These are phyloP conservation scores for Rhinolophus sinicus DNA, from an alignment of 2,113 vertebrate genomes.

Conservation along the genomic window DNA sequence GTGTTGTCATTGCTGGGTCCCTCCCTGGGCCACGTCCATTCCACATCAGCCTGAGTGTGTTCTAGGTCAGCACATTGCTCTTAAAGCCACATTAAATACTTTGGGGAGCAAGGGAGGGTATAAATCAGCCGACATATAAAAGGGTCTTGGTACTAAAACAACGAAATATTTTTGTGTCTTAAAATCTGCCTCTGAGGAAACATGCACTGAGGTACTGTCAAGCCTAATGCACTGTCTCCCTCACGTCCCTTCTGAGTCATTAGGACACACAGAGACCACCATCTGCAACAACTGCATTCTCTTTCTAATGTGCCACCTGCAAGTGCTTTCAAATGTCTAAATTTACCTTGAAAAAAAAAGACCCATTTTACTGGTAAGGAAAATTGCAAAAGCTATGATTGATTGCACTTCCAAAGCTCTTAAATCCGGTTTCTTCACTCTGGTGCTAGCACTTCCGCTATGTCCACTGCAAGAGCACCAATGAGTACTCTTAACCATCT, in stretches of 20 bases:
- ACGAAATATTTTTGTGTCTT: neutral
- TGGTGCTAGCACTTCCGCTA: neutral
- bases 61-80: neutral
- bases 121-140: neutral
- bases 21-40: neutral
- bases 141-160: neutral
- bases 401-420: neutral
- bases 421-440: neutral
- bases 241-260: neutral
- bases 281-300: neutral
- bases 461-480: neutral
- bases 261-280: neutral
- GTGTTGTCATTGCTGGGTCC: fast-evolving
- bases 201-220: neutral
- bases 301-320: neutral
- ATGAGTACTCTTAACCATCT: neutral
- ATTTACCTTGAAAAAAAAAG: neutral
- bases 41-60: neutral
- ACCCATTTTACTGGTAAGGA: conserved; percentile 18
- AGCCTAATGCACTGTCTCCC: neutral
- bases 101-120: neutral
- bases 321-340: neutral
- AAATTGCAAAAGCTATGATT: neutral
- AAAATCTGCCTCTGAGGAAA: neutral
- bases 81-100: neutral